phyloP scores from a whole-genome alignment of 2,113 vertebrate genomes.

The Electrona antarctica region DNA sequence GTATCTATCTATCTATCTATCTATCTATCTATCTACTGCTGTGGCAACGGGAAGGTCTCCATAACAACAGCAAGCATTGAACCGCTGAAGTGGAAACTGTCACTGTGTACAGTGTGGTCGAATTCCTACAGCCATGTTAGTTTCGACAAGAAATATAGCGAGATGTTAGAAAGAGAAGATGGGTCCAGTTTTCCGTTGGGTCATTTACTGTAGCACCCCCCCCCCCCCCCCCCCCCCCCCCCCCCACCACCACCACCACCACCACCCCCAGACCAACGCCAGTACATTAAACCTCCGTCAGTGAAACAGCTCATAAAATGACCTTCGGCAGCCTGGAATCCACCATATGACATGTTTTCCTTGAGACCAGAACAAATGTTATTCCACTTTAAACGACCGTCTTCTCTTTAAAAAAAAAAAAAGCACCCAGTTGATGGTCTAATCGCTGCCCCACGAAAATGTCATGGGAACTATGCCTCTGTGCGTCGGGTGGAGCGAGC shows the following conservation, averaged over 20 bases:
- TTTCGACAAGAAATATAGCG: conserved; percentile 38
- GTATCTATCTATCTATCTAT: no score
- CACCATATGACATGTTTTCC: conserved; percentile 27
- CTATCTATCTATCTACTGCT: not conserved
- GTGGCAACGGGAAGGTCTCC: conserved; percentile 26
- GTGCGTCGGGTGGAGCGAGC: conserved; percentile 16
- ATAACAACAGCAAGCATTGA: conserved; percentile 31
- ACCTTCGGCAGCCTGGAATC: conserved; percentile 1
- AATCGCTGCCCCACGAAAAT: conserved; percentile 6
- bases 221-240: no score
- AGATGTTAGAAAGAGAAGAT: conserved; percentile 15
- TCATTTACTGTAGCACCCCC: not conserved
- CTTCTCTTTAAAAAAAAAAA: not conserved
- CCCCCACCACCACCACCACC: no score
- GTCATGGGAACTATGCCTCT: conserved; percentile 39
- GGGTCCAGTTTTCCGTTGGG: conserved; percentile 1
- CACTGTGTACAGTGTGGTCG: not conserved
- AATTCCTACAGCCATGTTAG: conserved; percentile 2
- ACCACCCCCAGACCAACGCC: not conserved
- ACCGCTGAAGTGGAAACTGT: conserved; percentile 4
- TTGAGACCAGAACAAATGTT: conserved; percentile 15
- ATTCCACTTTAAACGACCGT: conserved; percentile 21
- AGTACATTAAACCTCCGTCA: not conserved
- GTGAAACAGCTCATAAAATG: not conserved
- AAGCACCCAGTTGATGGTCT: not conserved